These are phyloP conservation scores for Ichneumoninae sp. DNA, from an alignment of 2,888 invertebrate species.

Conservation along the genomic window DNA sequence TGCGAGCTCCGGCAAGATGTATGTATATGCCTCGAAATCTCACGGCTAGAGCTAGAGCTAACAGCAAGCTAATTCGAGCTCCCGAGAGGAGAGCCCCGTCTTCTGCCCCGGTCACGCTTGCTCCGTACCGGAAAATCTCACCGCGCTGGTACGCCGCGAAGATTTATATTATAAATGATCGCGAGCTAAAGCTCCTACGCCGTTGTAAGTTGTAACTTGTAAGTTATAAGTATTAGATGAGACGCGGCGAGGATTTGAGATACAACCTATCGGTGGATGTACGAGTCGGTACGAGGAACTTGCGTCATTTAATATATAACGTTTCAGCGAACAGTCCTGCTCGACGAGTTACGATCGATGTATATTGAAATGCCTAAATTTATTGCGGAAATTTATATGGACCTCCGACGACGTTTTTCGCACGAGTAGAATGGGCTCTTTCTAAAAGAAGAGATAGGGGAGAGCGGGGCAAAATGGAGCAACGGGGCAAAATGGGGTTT, in stretches of 20 bases:
- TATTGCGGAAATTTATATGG: too few relatives aligned
- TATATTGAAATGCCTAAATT: neutral
- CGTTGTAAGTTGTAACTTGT: conserved; percentile 2
- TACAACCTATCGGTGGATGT: conserved; percentile 17
- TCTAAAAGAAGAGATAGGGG: neutral
- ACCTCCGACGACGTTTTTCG: too few relatives aligned
- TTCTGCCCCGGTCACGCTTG: conserved; percentile 43
- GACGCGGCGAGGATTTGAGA: conserved; percentile 47
- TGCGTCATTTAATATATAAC: neutral
- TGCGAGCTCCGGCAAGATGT: conserved; percentile 18
- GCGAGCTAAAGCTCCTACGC: conserved; percentile 26
- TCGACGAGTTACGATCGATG: neutral
- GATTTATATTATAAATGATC: conserved; percentile 45
- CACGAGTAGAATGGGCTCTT: neutral
- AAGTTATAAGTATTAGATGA: conserved; percentile 45
- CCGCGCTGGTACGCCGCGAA: conserved; percentile 32
- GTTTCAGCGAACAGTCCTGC: neutral
- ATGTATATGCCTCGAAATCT: conserved; percentile 62
- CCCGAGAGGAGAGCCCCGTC: conserved; percentile 60
- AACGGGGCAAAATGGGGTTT: too few relatives aligned
- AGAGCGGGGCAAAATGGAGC: too few relatives aligned
- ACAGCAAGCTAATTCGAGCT: conserved; percentile 50
- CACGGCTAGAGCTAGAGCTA: conserved; percentile 27
- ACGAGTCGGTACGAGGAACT: neutral
- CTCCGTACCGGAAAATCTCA: conserved; percentile 40